Evolutionary conservation across 2,888 invertebrate genomes (phyloP), one percentile per base, ranked within the genome.

Genomic region (Clostera curtula): DNA sequence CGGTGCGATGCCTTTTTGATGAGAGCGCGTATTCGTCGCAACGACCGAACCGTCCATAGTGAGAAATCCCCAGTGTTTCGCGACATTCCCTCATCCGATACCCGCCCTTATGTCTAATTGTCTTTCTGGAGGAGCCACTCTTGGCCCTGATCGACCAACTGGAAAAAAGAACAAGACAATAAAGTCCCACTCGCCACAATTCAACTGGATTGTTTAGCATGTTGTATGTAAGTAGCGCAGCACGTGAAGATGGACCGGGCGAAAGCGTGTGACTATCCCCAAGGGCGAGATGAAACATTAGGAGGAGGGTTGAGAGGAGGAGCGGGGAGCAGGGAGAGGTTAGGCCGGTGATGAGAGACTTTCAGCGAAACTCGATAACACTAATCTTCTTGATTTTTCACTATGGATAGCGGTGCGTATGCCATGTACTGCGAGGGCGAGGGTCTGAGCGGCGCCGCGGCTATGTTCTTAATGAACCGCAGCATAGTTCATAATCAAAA

Each of bases 111-210:
- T 67, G 58, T 73, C 76, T 83, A 83, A 83, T 83, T 83, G 79
- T 83, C 83, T 83, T 83, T 83, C 82, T 76, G 83, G 76, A 83
- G 68, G 70, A 83, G 82, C 83, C 83, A 83, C 79, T 83, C 83
- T 80, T 82, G 79, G 70, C 80, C 83, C 82, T 83, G 83, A 80
- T 83, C 83, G 79, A 83, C 82, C 82, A 83, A 75, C 82, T 83
- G 82, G 74, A 83, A 83, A 82, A 83, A 83, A 82, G 77, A 82
- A 82, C 76, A 82, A 69, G 80, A 76, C 76, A 77, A 49, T 82
- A 72, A 69, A 80, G 76, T 77, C 80, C 79, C 77, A 70, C 70
- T 79, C 75, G 79, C 75, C 79, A 74, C 65, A 72, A 60, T 49
- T 54, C 49, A 53, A 60, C 56, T 54, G 54, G 54, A 55, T 56